Conservation (phyloP, 2,797 vertebrate genomes). For the Sebastiscus tertius region DNA sequence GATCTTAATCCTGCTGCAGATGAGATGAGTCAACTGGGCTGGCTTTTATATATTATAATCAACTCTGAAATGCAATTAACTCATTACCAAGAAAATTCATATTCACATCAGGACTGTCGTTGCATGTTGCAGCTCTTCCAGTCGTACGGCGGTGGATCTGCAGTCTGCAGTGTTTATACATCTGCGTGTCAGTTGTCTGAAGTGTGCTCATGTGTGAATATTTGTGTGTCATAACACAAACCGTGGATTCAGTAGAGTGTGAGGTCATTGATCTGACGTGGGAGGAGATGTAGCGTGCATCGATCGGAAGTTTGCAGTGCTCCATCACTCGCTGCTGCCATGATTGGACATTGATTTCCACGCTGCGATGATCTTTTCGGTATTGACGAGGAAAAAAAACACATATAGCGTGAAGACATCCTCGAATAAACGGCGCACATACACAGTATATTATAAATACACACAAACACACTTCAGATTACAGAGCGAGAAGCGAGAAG, state of each 20-base stretch:
- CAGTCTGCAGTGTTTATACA: neutral
- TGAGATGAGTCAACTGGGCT: neutral
- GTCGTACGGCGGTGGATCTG: neutral
- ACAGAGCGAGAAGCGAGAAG: slow-evolving; percentile 28
- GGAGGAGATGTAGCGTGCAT: neutral
- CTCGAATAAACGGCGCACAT: neutral
- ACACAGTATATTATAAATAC: neutral
- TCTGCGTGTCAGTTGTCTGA: neutral
- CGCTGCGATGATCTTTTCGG: neutral
- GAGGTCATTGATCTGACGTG: neutral
- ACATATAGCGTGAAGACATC: neutral
- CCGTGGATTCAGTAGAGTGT: neutral
- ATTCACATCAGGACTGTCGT: neutral
- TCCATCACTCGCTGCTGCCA: neutral
- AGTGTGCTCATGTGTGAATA: neutral
- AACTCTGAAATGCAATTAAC: neutral
- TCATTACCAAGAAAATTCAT: neutral
- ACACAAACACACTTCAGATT: neutral
- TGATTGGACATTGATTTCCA: slow-evolving; percentile 31
- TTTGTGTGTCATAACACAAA: neutral
- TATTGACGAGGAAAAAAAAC: neutral
- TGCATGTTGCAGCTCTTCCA: neutral
- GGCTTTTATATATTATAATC: neutral
- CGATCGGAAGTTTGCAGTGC: neutral
- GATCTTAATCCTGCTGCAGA: neutral